Conservation (phyloP, 2,888 invertebrate genomes). For the Iselma pallidipennis region DNA sequence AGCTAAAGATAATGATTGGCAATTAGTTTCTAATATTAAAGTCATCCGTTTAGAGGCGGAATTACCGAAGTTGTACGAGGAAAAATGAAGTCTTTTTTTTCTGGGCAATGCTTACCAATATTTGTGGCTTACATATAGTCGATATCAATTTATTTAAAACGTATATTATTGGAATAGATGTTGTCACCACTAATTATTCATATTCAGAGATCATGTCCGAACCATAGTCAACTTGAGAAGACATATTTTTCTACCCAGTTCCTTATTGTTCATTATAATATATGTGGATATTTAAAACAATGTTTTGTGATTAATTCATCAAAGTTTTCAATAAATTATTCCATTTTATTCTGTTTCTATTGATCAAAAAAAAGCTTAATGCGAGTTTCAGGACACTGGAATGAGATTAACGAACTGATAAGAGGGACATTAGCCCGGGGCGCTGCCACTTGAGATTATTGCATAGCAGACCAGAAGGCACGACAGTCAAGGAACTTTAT, state of each 20-base stretch:
- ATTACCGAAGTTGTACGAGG: slow-evolving; percentile 69
- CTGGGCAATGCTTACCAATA: background rate
- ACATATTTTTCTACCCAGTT: background rate
- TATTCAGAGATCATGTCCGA: too few species aligned
- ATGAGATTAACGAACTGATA: too few species aligned
- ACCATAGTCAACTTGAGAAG: background rate
- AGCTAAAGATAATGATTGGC: slow-evolving; percentile 58
- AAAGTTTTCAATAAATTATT: background rate
- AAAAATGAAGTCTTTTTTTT: slow-evolving; percentile 35
- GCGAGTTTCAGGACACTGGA: too few species aligned
- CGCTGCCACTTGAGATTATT: too few species aligned
- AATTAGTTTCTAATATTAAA: slow-evolving; percentile 68
- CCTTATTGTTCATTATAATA: background rate
- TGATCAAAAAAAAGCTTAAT: too few species aligned
- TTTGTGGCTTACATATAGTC: background rate
- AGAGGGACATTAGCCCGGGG: too few species aligned
- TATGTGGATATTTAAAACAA: background rate
- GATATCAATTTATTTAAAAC: background rate
- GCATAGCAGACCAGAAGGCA: too few species aligned
- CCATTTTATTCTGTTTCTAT: background rate
- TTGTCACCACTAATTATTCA: too few species aligned
- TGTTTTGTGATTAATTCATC: background rate
- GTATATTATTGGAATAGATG: background rate
- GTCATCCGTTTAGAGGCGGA: slow-evolving; percentile 73
- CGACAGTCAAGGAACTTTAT: too few species aligned